A percentile compares a stretch with the other conserved stretches of the same genome.
phyloP scores from a whole-genome alignment of 2,797 vertebrate genomes.

The Antennarius maculatus region DNA sequence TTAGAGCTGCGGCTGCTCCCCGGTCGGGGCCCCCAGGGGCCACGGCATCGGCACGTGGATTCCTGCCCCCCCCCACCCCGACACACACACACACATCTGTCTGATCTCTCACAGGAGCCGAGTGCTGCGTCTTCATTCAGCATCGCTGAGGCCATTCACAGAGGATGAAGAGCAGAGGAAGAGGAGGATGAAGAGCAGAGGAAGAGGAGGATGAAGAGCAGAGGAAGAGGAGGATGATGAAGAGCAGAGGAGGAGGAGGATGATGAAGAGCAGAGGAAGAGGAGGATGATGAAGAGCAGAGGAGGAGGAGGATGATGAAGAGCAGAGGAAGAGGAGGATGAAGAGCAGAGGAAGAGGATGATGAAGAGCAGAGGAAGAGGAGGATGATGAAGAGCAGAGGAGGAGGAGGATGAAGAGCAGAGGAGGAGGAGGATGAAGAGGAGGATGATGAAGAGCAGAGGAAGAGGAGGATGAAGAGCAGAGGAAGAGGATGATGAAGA shows the following conservation, averaged over 20 bases:
- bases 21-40: slow-evolving; percentile 6
- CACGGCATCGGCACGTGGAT: slow-evolving; percentile 66
- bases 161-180: neutral
- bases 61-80: slow-evolving; percentile 9
- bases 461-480: neutral
- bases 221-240: too few species aligned
- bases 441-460: neutral
- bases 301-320: too few species aligned
- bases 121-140: neutral
- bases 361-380: too few species aligned
- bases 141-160: slow-evolving; percentile 5
- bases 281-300: neutral
- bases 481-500: too few species aligned
- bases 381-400: neutral
- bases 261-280: neutral
- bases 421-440: too few species aligned
- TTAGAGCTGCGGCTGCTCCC: slow-evolving; percentile 50
- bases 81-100: neutral
- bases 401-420: neutral
- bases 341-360: too few species aligned
- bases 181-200: neutral
- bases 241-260: too few species aligned
- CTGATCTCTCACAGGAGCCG: slow-evolving; percentile 24
- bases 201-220: neutral
- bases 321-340: too few species aligned